Evolutionary conservation across 2,888 invertebrate species (phyloP), one percentile per base, ranked within the genome.

Genomic region (Dasysyrphus albostriatus): DNA sequence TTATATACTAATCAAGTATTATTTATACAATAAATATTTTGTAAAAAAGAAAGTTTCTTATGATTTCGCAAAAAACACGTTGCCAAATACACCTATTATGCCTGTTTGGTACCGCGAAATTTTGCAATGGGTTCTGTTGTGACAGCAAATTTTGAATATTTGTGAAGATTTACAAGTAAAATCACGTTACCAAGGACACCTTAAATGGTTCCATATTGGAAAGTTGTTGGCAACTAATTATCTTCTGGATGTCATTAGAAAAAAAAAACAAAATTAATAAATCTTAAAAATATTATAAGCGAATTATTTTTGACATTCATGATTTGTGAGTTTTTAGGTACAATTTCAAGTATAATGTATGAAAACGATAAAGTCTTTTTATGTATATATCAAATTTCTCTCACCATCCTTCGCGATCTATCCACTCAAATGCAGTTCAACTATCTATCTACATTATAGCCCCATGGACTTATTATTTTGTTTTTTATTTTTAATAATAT

Each of bases 401-500:
- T 74, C 82, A 82, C 74, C 74, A 29, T 56, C 76, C 16, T 54
- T 74, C 74, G 69, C 82, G 67, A 70, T 70, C 29, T 58, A 65
- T 70, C 69, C 82, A 54, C 51, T 75, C 67, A 72, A 51, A 54
- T 82, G 83, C 78, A 78, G 78, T 79, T 82, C 78, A 74, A 74
- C 67, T 54, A 69, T 54, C 83, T 87, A 83, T 87, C 87, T 83
- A 83, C 87, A 87, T 47, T 58, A 24, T 67, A 83, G 78, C 67
- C 83, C 78, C 65, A 72, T 65, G 87, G 82, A 78, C 85, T 78
- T 54, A 47, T 47, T 9, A 49, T 49, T 16, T 49, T 34, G n/a
- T 14, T 42, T 42, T 42, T 49, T 37, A n/a, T 65, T 16, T 34
- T 34, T 67, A 37, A 34, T 83, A 67, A 72, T 83, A 83, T 78